phyloP scores from a whole-genome alignment of 92 coral and sea anemone genomes.

The Muricea muricata region DNA sequence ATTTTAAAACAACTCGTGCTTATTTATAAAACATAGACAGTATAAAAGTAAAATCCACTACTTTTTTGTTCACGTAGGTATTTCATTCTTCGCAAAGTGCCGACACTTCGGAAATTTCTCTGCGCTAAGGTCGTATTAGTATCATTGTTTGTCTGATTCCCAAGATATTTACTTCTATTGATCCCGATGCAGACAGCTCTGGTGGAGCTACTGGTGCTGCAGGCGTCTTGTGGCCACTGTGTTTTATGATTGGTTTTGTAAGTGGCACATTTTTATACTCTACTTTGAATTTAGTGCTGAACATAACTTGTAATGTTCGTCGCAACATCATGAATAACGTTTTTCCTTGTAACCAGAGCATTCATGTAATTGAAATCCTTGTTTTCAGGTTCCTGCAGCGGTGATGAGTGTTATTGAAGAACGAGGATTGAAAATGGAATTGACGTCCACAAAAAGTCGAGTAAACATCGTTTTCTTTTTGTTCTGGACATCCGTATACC shows the following conservation, averaged over 20 bases:
- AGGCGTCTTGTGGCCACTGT: conserved; percentile 83
- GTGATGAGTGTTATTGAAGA: conserved; percentile 82
- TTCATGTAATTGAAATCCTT: too few relatives aligned
- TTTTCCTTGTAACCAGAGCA: too few relatives aligned
- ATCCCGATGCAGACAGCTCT: conserved; percentile 17
- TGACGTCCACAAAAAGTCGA: conserved; percentile 55
- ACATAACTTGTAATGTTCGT: too few relatives aligned
- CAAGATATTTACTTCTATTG: not conserved
- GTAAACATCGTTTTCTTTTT: conserved; percentile 77
- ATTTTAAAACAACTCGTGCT: too few relatives aligned
- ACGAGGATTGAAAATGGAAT: conserved; percentile 79
- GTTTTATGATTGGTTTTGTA: conserved; percentile 70
- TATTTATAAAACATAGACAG: too few relatives aligned
- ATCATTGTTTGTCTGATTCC: conserved; percentile 85
- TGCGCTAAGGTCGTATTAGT: conserved; percentile 75
- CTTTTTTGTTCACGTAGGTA: conserved; percentile 5
- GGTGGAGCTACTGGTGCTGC: conserved; percentile 71
- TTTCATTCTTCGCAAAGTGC: conserved; percentile 46
- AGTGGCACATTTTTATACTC: not conserved
- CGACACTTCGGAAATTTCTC: conserved; percentile 40
- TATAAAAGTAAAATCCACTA: too few relatives aligned
- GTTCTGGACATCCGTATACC: conserved; percentile 88
- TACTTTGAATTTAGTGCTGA: too few relatives aligned
- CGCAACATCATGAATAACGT: too few relatives aligned
- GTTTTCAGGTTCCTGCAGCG: conserved; percentile 75